Evolutionary conservation across 2,113 vertebrate genomes (phyloP).

Genomic region (Neolamprologus falcicula): DNA sequence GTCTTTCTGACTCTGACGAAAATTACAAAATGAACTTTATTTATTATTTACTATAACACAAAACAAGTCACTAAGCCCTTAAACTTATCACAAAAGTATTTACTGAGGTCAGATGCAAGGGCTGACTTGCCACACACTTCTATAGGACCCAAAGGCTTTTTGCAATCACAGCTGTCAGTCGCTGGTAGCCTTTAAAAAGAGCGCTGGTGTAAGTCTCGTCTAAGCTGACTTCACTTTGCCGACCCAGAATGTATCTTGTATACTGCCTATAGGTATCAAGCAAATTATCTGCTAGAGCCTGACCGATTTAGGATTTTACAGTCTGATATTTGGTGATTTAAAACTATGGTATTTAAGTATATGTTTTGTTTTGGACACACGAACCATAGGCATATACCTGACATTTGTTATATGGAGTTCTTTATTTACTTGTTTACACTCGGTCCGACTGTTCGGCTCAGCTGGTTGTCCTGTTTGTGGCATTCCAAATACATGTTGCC

Average conservation of each 20-base stretch:
- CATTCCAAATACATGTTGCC: not conserved
- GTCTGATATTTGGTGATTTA: not conserved
- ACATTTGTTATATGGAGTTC: not conserved
- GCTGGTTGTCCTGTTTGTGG: not conserved
- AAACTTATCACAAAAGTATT: not conserved
- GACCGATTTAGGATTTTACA: not conserved
- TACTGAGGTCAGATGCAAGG: not conserved
- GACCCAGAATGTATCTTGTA: not conserved
- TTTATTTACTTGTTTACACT: not conserved
- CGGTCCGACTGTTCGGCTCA: rapidly evolving
- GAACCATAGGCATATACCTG: not conserved
- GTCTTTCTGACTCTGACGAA: not conserved
- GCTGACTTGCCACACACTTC: not conserved
- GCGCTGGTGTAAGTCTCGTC: not conserved
- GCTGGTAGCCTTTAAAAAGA: not conserved
- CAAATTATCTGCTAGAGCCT: not conserved
- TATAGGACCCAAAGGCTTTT: not conserved
- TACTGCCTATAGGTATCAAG: not conserved
- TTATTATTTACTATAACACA: not conserved
- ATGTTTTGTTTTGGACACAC: not conserved
- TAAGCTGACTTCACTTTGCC: not conserved
- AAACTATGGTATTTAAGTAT: not conserved
- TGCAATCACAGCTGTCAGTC: not conserved
- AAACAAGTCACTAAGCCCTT: not conserved
- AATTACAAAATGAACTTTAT: not conserved